A percentile compares a stretch with the other conserved stretches of the same genome.
phyloP scores from a whole-genome alignment of 2,797 vertebrate genomes.

The Eutrigla gurnardus region DNA sequence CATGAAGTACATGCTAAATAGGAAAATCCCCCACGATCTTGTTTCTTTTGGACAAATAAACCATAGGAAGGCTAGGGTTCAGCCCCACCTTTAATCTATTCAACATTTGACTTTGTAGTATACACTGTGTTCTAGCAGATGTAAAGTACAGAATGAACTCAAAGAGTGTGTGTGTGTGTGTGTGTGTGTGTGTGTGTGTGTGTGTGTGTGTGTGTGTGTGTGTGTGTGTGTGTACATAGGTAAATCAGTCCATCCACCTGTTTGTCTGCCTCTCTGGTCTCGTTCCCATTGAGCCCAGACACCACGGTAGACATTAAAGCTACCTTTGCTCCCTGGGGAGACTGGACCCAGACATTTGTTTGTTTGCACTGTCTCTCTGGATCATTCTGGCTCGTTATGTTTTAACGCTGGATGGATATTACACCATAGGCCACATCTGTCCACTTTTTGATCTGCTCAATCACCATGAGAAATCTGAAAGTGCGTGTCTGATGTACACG shows the following conservation, averaged over 20 bases:
- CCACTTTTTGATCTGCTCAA: conserved; percentile 40
- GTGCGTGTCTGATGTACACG: conserved; percentile 19
- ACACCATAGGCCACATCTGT: conserved; percentile 26
- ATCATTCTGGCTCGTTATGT: conserved; percentile 48
- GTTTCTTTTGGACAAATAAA: conserved; percentile 51
- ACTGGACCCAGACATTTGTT: conserved; percentile 55
- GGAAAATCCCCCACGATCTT: conserved; percentile 13
- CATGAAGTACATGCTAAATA: conserved; percentile 27
- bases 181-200: conserved; percentile 6
- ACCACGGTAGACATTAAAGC: conserved; percentile 57
- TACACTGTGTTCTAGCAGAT: conserved; percentile 19
- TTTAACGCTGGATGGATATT: conserved; percentile 55
- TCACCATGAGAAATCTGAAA: conserved; percentile 32
- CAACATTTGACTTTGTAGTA: conserved; percentile 26
- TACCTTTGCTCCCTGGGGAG: conserved; percentile 75
- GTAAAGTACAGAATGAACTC: conserved; percentile 8
- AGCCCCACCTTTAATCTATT: conserved; percentile 32
- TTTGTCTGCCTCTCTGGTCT: conserved; percentile 36
- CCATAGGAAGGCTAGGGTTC: conserved; percentile 10
- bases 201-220: conserved; percentile 1
- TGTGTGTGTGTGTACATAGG: neutral
- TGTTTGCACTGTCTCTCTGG: conserved; percentile 65
- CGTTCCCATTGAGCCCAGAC: conserved; percentile 45
- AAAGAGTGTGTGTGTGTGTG: neutral
- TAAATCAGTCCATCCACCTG: conserved; percentile 26